Evolutionary conservation across 2,888 invertebrate species (phyloP).

Genomic region (Cephus runcator): DNA sequence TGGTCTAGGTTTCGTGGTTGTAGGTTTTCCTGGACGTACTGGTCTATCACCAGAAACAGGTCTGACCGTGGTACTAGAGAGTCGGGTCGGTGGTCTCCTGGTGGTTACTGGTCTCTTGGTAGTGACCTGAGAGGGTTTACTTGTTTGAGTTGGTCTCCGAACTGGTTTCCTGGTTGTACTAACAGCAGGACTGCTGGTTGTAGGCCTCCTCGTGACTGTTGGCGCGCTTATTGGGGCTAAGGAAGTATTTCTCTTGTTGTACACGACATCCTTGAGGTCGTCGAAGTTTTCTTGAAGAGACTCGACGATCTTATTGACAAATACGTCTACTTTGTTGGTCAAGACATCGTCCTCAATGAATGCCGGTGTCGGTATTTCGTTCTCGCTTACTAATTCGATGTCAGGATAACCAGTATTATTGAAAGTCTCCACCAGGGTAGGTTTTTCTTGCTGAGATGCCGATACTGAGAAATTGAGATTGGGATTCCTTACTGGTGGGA

Average conservation of each 20-base stretch:
- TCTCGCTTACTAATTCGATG: constrained; percentile 68
- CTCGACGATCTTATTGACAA: constrained; percentile 86
- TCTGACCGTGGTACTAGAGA: constrained; percentile 39
- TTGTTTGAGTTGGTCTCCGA: constrained; percentile 10
- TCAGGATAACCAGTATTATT: constrained; percentile 63
- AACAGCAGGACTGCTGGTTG: constrained; percentile 42
- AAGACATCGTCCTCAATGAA: constrained; percentile 82
- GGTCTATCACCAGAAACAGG: constrained; percentile 10
- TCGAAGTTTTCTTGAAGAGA: constrained; percentile 86
- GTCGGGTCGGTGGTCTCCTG: constrained; percentile 53
- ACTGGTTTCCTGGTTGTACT: constrained; percentile 33
- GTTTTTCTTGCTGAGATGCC: constrained; percentile 65
- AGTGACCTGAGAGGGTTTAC: constrained; percentile 16
- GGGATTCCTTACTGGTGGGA: constrained; percentile 88
- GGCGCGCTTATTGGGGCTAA: constrained; percentile 41
- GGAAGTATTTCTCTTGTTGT: constrained; percentile 66
- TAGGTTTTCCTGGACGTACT: constrained; percentile 41
- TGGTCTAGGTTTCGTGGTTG: constrained; percentile 58
- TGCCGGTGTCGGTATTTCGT: constrained; percentile 80
- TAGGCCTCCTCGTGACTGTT: constrained; percentile 55
- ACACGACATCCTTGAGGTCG: constrained; percentile 81
- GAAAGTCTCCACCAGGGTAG: constrained; percentile 61
- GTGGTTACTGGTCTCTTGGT: constrained; percentile 46
- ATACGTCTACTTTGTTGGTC: constrained; percentile 82
- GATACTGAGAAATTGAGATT: constrained; percentile 78